Percentiles rank a stretch among this genome's conserved stretches.
phyloP scores from a whole-genome alignment of 2,888 invertebrate genomes.

The Cloeon dipterum region DNA sequence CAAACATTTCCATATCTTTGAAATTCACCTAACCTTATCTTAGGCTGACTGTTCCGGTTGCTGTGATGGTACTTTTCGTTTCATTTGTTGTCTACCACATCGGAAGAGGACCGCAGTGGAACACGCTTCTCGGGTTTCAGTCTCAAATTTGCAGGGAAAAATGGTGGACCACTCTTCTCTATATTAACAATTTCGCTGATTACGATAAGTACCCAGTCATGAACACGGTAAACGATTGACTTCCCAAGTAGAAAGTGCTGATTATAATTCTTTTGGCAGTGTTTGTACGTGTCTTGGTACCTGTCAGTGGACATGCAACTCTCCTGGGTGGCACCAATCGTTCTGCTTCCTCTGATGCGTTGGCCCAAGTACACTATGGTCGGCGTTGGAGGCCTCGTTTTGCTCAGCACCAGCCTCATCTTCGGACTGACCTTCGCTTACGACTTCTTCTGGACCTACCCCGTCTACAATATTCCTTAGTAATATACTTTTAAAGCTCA shows the following conservation, averaged over 20 bases:
- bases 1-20: too few relatives aligned
- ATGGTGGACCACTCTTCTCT: neutral
- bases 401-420: neutral
- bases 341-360: neutral
- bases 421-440: neutral
- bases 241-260: too few relatives aligned
- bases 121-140: neutral
- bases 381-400: neutral
- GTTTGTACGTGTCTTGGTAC: neutral
- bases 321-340: neutral
- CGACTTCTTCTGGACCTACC: neutral
- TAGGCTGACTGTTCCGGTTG: neutral
- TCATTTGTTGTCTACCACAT: neutral
- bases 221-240: too few relatives aligned
- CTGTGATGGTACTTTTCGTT: neutral
- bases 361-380: neutral
- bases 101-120: neutral
- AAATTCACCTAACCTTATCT: too few relatives aligned
- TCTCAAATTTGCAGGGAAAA: neutral
- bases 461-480: too few relatives aligned
- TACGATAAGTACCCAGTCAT: too few relatives aligned
- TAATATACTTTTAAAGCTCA: too few relatives aligned
- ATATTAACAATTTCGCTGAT: neutral
- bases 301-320: constrained; percentile 1
- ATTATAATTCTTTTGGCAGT: too few relatives aligned